These are phyloP conservation scores for Megalonaias nervosa DNA, from an alignment of 1,140 invertebrate species.

Conservation along the genomic window DNA sequence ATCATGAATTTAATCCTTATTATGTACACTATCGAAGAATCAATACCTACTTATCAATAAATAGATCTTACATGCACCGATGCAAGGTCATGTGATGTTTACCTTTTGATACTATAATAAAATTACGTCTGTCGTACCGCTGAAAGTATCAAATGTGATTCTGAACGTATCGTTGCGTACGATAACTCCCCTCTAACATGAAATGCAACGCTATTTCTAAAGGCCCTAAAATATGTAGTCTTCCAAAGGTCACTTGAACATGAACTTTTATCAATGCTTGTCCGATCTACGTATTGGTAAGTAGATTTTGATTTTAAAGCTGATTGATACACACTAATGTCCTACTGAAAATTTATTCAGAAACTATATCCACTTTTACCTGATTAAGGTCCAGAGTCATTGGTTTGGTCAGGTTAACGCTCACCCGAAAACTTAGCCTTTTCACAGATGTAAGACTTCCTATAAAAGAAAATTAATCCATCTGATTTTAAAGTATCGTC, in stretches of 20 bases:
- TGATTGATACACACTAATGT: neutral
- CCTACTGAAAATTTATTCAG: neutral
- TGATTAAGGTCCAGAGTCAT: conserved; percentile 59
- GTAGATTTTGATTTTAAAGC: neutral
- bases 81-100: no score
- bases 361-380: conserved; percentile 32
- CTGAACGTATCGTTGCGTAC: no score
- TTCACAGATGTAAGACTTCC: conserved; percentile 60
- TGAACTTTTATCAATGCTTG: neutral
- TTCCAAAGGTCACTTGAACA: neutral
- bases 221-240: neutral
- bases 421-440: conserved; percentile 36
- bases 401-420: conserved; percentile 51
- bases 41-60: no score
- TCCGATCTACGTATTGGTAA: neutral
- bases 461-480: conserved; percentile 24
- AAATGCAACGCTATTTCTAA: no score
- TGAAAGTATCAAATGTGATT: no score
- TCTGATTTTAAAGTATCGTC: no score
- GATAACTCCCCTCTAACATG: no score
- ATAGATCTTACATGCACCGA: no score
- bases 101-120: no score
- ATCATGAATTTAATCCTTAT: no score
- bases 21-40: no score
- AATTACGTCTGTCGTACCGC: no score